Evolutionary conservation across 2,888 invertebrate species (phyloP).

Genomic region (Cheilosia variabilis): DNA sequence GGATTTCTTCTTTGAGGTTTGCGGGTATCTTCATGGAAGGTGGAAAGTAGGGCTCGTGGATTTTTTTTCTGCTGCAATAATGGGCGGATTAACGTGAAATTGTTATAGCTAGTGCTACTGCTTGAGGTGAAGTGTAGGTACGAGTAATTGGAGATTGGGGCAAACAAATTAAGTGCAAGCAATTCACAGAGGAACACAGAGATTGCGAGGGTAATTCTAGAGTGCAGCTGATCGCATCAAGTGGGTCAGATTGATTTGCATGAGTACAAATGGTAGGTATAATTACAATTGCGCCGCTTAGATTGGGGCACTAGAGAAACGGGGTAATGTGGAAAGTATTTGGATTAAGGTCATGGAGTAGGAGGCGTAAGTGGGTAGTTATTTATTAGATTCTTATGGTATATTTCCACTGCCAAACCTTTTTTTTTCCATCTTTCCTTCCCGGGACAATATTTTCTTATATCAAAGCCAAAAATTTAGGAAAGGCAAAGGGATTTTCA

Average conservation of each 20-base stretch:
- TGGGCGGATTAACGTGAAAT: conserved; percentile 16
- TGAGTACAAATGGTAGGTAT: background rate
- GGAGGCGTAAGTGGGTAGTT: no score
- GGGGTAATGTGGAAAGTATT: no score
- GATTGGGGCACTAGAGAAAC: no score
- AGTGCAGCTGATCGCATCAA: conserved; percentile 46
- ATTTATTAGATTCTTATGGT: no score
- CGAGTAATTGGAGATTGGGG: conserved; percentile 31
- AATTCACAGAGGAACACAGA: conserved; percentile 2
- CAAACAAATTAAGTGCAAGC: conserved; percentile 11
- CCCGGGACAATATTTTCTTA: no score
- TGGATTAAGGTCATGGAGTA: no score
- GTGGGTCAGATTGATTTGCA: conserved; percentile 61
- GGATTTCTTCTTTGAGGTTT: conserved; percentile 33
- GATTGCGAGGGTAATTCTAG: conserved; percentile 18
- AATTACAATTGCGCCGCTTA: no score
- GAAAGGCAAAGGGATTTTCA: no score
- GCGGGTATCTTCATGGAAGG: conserved; percentile 15
- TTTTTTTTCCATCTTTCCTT: no score
- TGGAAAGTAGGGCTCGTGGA: conserved; percentile 46
- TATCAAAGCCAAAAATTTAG: no score
- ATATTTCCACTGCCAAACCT: no score
- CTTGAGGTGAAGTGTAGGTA: conserved; percentile 13
- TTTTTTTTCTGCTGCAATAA: conserved; percentile 29
- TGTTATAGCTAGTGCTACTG: conserved; percentile 1